Base-by-base conservation (phyloP, 2,797 vertebrate species). In the Xerus rutilus region DNA sequence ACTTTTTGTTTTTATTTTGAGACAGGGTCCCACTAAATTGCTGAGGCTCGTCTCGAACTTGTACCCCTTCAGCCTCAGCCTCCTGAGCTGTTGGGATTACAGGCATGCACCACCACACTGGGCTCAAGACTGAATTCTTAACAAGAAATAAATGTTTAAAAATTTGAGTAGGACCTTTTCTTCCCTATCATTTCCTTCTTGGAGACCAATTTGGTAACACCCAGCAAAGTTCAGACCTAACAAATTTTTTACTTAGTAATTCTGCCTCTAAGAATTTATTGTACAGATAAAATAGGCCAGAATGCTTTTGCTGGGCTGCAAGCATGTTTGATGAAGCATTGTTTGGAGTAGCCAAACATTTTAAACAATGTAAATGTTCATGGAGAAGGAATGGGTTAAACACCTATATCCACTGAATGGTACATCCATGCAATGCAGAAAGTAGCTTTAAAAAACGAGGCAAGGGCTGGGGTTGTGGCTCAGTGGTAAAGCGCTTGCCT, bases 191-290 rank as follows among this genome's bases (percentile, higher is more conserved):
- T 43, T 94, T 95, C 62, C 78, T 84, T 95, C 67, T 79, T 86
- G n/a, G 28, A 81, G 11, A 89, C 7, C 49, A 90, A 86, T 28
- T 59, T 65, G 77, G 64, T 88, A 84, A 85, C 18, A 52, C 7
- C 20, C 86, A 85, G 62, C 28, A 85, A 86, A 89, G 88, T 43
- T 69, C 59, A 95, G 92, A 86, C 54, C 32, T 78, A 76, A 88
- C 32, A 39, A 83, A 72, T 12, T 73, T 93, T 92, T 88, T 52
- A 87, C 77, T 90, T 39, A 35, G n/a, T 11, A 72, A 89, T 93
- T 92, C 57, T 17, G 89, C 25, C 64, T 84, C 65, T 54, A 84
- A 65, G 73, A 84, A 95, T 64, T 88, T 91, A 90, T n/a, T 1
- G 4, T 14, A 45, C 65, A 70, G 74, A 83, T 69, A 47, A 82